Base-by-base conservation (phyloP, 2,113 vertebrate genomes). In the Microcebus tavaratra region DNA sequence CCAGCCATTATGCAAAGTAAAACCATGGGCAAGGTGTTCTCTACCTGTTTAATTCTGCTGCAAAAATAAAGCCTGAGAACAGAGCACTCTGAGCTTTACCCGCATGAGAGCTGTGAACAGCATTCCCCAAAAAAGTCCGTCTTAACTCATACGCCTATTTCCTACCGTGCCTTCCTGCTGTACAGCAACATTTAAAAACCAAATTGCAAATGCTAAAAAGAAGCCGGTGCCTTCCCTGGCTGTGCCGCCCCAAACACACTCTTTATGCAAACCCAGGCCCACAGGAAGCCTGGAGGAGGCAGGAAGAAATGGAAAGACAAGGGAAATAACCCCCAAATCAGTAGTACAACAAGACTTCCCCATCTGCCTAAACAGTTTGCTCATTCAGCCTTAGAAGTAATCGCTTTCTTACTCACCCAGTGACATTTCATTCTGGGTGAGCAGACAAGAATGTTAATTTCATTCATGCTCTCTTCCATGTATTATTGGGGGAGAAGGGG, bases 341-440 rank as follows among this genome's bases (percentile, higher is more conserved):
- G 91, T 59, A 95, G 82, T 50, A 88, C 88, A 59, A 81, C 79
- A 92, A 88, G 91, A 48, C 70, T 87, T 93, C 73, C 80, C 91
- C 93, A 95, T 73, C 91, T 91, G 89, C 93, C 48, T 91, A 36
- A 81, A 87, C 6, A 45, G 83, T 73, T 86, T 86, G 97, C 81
- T 97, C 97, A 73, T 63, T 95, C 97, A 98, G 91, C 95, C 92
- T 96, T 93, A 87, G 90, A 89, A 91, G 90, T 72, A 83, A 95
- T 83, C 3, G 5, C 70, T 86, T 89, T 95, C 95, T 90, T 88
- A 87, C 86, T 96, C 78, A 89, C 91, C 91, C 79, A 25, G 96
- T 95, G 96, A 98, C 93, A 96, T 96, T 97, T 96, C 55, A 48
- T 81, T 93, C 95, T 81, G 90, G 91, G 93, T 95, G 92, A 95